These are phyloP conservation scores for Araneus ventricosus DNA, from an alignment of 1,140 invertebrate genomes.

Conservation along the genomic window DNA sequence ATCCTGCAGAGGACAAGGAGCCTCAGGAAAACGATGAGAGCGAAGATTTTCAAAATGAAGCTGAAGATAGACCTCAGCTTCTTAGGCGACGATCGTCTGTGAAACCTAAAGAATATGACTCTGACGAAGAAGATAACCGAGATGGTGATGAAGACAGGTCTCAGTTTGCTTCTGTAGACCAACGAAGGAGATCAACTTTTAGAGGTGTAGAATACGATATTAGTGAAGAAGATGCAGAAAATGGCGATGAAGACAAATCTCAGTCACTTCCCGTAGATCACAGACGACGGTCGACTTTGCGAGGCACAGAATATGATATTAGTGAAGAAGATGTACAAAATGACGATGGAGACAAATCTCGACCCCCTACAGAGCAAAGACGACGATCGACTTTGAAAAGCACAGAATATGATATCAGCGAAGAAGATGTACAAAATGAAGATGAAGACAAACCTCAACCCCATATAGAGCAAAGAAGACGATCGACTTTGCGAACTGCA, in stretches of 20 bases:
- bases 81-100: not conserved
- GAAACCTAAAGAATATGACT: not conserved
- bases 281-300: not conserved
- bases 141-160: not conserved
- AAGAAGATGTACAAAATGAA: not conserved
- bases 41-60: not conserved
- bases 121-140: not conserved
- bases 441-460: not conserved
- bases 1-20: not conserved
- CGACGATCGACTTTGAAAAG: not conserved
- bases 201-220: too few species aligned
- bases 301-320: constrained; percentile 1
- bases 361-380: not conserved
- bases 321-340: not conserved
- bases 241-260: not conserved
- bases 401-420: not conserved
- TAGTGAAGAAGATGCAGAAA: too few species aligned
- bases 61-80: not conserved
- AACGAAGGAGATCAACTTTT: not conserved
- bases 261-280: not conserved
- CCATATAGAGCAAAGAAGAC: not conserved
- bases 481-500: not conserved
- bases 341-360: not conserved
- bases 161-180: not conserved
- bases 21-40: not conserved